Conservation (phyloP, 2,113 vertebrate species). For the Microcebus griseorufus region DNA sequence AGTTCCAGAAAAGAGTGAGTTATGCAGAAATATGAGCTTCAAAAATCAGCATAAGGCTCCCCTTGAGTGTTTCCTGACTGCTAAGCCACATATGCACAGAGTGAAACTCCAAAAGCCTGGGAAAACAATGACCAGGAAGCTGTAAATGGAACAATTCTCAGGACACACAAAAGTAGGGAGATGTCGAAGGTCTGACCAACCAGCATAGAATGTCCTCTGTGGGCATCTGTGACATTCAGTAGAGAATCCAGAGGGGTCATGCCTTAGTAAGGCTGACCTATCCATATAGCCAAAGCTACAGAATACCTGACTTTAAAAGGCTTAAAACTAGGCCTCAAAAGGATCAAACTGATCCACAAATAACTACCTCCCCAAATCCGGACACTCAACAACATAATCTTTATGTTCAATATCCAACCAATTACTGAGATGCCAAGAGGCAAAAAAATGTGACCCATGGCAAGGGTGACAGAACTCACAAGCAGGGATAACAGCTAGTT, state of each 20-base stretch:
- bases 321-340: not conserved
- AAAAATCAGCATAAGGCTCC: not conserved
- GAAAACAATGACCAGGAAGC: not conserved
- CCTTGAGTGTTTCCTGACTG: not conserved
- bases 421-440: not conserved
- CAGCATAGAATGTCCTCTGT: not conserved
- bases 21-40: not conserved
- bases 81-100: not conserved
- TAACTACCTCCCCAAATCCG: not conserved
- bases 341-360: not conserved
- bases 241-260: not conserved
- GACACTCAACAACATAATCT: not conserved
- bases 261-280: not conserved
- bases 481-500: not conserved
- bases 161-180: not conserved
- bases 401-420: not conserved
- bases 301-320: not conserved
- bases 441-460: not conserved
- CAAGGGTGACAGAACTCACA: not conserved
- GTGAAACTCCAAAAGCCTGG: not conserved
- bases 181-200: not conserved
- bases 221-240: not conserved
- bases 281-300: not conserved
- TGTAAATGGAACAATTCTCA: not conserved
- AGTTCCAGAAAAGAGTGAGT: constrained; percentile 4